Base-by-base conservation (phyloP, 2,888 invertebrate genomes). In the Ophion obscuratus region DNA sequence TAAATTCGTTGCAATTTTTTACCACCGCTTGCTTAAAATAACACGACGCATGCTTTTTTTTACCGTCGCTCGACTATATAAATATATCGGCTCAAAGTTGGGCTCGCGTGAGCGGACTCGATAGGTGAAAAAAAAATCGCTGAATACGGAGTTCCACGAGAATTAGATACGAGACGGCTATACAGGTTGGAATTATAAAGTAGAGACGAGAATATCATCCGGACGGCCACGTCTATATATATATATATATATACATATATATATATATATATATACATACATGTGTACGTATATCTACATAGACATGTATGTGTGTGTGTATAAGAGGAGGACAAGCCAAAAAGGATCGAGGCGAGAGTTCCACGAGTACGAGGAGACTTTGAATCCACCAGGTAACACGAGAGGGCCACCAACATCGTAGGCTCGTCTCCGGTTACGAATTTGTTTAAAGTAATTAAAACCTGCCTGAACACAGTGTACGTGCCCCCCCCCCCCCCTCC, bases 371-470 rank as follows among this genome's bases (percentile, higher is more conserved):
- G 84, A 47, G 84, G 87, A 87, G 87, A 86, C 31, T 71, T 84
- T 76, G 86, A 85, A 88, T 84, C 57, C 67, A 47, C 79, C n/a
- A 86, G 89, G 90, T 91, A 91, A 91, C 88, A 88, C 89, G 91
- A 91, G 90, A 91, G 88, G 91, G 89, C 91, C 91, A 91, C 91
- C 91, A 89, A 89, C 91, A 88, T 89, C 88, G 91, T 86, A 66
- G 81, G 84, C 27, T 84, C 89, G 88, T 90, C 87, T 91, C 90
- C 84, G 89, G 89, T 91, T 91, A 88, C 91, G 90, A 91, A 90
- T 90, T 90, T 91, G 91, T 91, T 89, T 85, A 89, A 89, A 90
- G 90, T 91, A 91, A 91, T 91, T 89, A 91, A 91, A 91, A 89
- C 89, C 90, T 86, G 84, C 74, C 14, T 11, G 59, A 36, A 73